Evolutionary conservation across 2,888 invertebrate genomes (phyloP), one percentile per base, ranked within the genome.

Genomic region (Hypselothyrea guttata): DNA sequence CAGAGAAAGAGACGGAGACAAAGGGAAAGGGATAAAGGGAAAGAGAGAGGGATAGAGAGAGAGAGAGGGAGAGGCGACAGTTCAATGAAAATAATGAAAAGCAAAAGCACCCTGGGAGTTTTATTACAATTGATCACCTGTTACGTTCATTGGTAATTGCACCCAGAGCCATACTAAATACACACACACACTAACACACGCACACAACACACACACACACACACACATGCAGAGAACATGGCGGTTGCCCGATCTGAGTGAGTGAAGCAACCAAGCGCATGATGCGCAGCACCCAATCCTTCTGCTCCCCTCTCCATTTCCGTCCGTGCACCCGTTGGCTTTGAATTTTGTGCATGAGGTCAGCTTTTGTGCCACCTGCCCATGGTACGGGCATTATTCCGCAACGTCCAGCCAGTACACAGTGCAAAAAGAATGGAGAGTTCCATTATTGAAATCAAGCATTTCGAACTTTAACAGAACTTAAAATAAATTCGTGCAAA

Each of bases 71-170:
- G 33, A 38, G 59, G 67, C 67, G 71, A 71, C 84, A 71, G 68
- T 64, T 68, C 75, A 78, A 78, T 75, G 85, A 63, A 67, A 83
- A 79, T 85, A 82, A 79, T 82, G 82, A 84, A 85, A 81, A 83
- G 86, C 68, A 81, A 85, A 85, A 84, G 73, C 82, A 84, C 71
- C 76, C 74, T 87, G 87, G 82, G 86, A 86, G 79, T 86, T 87
- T 86, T 84, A 78, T 85, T 84, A 84, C 85, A 86, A 87, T 86
- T 86, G 87, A 86, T 86, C 87, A 86, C 86, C 86, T 87, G 87
- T 86, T 86, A 86, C 88, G 75, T 85, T 75, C 73, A 86, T 81
- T 83, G 82, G 82, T 86, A 83, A 86, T 86, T 82, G 82, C 84
- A 82, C 82, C 82, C 86, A 81, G 77, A 76, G 82, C 84, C 70